Conservation (phyloP, 2,888 invertebrate genomes). For the Protodeltote pygarga region DNA sequence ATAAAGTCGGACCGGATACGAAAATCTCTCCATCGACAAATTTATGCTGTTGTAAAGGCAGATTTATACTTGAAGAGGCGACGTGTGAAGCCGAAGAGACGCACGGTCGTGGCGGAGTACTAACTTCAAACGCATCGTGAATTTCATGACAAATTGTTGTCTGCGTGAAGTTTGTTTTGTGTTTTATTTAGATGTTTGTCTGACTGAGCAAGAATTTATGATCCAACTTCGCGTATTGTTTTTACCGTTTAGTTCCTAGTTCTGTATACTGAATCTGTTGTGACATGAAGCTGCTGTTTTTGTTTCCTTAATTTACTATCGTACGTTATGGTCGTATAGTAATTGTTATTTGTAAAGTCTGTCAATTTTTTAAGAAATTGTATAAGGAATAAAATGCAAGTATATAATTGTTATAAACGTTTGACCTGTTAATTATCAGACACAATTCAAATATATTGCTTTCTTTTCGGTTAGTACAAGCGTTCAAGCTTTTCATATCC, state of each 20-base stretch:
- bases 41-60: conserved; percentile 82
- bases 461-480: no score
- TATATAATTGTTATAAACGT: no score
- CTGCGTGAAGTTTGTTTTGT: conserved; percentile 30
- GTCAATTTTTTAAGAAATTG: no score
- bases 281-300: conserved; percentile 22
- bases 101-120: conserved; percentile 41
- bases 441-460: no score
- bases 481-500: no score
- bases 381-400: not conserved
- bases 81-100: conserved; percentile 67
- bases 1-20: conserved; percentile 78
- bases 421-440: no score
- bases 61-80: conserved; percentile 78
- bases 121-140: conserved; percentile 39
- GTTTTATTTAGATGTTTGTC: conserved; percentile 32
- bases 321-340: no score
- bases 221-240: conserved; percentile 20
- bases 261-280: conserved; percentile 9
- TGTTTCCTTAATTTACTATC: no score
- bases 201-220: conserved; percentile 23
- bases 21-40: conserved; percentile 82
- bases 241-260: conserved; percentile 15
- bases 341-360: no score
- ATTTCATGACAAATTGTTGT: conserved; percentile 41